These are phyloP conservation scores for Gryllus bimaculatus DNA, from an alignment of 1,140 invertebrate species.

Conservation along the genomic window DNA sequence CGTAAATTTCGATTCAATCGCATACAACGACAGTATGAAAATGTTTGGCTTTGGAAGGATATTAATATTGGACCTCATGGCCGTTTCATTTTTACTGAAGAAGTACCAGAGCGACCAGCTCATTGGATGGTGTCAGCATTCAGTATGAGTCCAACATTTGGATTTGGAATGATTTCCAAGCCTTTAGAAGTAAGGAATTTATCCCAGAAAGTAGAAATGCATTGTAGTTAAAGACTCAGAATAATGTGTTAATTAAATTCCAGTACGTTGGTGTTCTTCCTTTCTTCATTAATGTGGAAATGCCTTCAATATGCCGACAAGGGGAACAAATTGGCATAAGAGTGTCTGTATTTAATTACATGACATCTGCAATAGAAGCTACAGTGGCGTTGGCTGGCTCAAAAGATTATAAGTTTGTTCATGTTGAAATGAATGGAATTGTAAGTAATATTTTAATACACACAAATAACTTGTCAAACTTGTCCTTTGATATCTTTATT, in stretches of 20 bases:
- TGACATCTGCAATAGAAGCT: constrained; percentile 71
- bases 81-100: constrained; percentile 72
- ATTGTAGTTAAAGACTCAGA: neutral
- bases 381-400: constrained; percentile 80
- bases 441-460: constrained; percentile 41
- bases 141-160: constrained; percentile 72
- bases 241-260: constrained; percentile 13
- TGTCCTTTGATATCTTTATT: neutral
- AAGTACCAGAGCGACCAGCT: constrained; percentile 75
- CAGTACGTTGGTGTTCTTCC: constrained; percentile 74
- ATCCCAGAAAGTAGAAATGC: neutral
- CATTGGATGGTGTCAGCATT: constrained; percentile 91
- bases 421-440: constrained; percentile 83
- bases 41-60: constrained; percentile 90
- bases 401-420: constrained; percentile 84
- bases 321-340: constrained; percentile 91
- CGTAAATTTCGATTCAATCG: constrained; percentile 76
- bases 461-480: too few relatives aligned
- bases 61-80: constrained; percentile 88
- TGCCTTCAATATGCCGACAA: constrained; percentile 69
- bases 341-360: constrained; percentile 90
- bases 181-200: constrained; percentile 52
- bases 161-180: constrained; percentile 73
- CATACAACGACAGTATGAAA: constrained; percentile 81
- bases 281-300: constrained; percentile 93